Evolutionary conservation across 2,113 vertebrate species (phyloP).

Genomic region (Ptychochromis oligacanthus): DNA sequence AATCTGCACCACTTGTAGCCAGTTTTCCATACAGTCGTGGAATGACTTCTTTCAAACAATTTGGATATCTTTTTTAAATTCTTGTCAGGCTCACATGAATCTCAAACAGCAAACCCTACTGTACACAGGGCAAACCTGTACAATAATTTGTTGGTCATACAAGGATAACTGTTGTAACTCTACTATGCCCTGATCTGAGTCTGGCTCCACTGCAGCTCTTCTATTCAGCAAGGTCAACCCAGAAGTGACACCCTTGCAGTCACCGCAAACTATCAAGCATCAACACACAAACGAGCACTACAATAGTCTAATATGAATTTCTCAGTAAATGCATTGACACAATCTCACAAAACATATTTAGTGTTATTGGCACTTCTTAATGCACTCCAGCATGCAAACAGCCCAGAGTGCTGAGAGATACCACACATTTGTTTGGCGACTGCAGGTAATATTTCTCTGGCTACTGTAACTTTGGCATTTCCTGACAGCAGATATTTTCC

Average conservation of each 20-base stretch:
- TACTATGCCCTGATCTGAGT: not conserved
- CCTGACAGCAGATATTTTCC: not conserved
- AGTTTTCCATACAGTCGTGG: no score
- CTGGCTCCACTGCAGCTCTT: constrained; percentile 6
- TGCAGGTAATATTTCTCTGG: not conserved
- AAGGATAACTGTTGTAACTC: constrained; percentile 4
- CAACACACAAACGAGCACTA: not conserved
- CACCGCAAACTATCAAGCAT: not conserved
- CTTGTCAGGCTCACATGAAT: not conserved
- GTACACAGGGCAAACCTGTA: not conserved
- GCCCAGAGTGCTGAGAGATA: not conserved
- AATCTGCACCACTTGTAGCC: not conserved
- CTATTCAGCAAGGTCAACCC: constrained; percentile 18
- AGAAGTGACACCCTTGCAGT: constrained; percentile 24
- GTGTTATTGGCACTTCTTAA: not conserved
- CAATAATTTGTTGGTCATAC: not conserved
- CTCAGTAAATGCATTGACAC: not conserved
- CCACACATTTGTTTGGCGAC: not conserved
- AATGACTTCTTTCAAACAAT: not conserved
- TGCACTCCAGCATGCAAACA: not conserved
- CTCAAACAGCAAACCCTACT: not conserved
- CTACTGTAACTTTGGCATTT: not conserved
- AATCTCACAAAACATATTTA: not conserved
- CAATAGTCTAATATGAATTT: not conserved
- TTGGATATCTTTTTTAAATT: not conserved